phyloP scores from a whole-genome alignment of 2,888 invertebrate species.

The Prosapia bicincta region DNA sequence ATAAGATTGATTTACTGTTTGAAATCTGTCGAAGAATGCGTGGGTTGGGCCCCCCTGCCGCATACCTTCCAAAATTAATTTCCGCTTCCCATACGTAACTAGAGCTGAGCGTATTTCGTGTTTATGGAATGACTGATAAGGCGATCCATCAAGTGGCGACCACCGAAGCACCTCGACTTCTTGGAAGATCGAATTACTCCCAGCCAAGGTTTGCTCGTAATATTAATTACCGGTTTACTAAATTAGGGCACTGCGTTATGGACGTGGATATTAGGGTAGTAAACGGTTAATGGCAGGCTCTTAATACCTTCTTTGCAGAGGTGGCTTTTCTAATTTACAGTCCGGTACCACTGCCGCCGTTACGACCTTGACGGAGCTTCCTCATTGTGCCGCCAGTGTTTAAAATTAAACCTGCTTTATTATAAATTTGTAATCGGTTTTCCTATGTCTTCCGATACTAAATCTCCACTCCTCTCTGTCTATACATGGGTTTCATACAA shows the following conservation, averaged over 20 bases:
- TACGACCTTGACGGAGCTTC: not conserved
- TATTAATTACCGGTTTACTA: not conserved
- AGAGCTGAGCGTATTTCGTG: not conserved
- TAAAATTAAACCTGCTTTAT: no score
- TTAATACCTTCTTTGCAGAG: not conserved
- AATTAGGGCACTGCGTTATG: no score
- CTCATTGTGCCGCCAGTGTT: no score
- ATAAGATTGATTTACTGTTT: not conserved
- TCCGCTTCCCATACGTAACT: not conserved
- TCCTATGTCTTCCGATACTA: no score
- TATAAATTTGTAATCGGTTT: no score
- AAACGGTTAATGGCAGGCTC: not conserved
- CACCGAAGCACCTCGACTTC: not conserved
- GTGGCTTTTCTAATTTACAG: not conserved
- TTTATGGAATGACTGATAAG: not conserved
- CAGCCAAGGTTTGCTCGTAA: not conserved
- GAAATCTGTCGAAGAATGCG: not conserved
- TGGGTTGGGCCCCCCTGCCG: not conserved
- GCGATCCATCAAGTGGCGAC: not conserved
- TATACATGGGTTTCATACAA: no score
- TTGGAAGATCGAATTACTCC: not conserved
- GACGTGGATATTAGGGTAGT: no score
- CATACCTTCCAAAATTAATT: not conserved
- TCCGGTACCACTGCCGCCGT: not conserved
- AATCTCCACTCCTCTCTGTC: no score